These are phyloP conservation scores for Metridium senile DNA, from an alignment of 92 coral and sea anemone genomes.

Conservation along the genomic window DNA sequence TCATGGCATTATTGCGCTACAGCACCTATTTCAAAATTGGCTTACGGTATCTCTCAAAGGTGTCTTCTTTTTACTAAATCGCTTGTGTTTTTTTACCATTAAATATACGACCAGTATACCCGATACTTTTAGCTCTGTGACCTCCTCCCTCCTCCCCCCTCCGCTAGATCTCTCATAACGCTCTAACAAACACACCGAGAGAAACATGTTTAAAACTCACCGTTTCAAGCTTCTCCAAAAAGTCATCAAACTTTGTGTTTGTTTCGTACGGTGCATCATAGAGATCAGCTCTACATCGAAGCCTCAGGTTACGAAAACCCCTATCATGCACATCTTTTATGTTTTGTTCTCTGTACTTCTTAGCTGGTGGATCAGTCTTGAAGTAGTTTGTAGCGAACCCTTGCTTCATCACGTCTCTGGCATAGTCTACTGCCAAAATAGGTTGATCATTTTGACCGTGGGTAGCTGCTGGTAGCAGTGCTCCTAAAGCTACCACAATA, in stretches of 20 bases:
- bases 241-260: conserved; percentile 20
- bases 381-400: conserved; percentile 76
- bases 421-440: conserved; percentile 32
- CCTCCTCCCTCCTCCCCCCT: no score
- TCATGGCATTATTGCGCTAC: no score
- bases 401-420: conserved; percentile 40
- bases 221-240: conserved; percentile 12
- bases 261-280: conserved; percentile 32
- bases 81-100: no score
- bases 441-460: conserved; percentile 10
- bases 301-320: conserved; percentile 55
- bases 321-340: conserved; percentile 46
- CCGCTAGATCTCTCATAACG: background rate
- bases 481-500: no score
- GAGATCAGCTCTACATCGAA: conserved; percentile 49
- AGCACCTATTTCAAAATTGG: no score
- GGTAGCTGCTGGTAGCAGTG: no score
- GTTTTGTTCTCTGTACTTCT: conserved; percentile 45
- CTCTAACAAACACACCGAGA: background rate
- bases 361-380: conserved; percentile 36
- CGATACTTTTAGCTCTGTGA: no score
- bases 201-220: background rate
- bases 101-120: no score
- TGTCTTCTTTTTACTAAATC: no score
- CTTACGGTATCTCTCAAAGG: no score